phyloP scores from a whole-genome alignment of 2,113 vertebrate species.

The Smithornis capensis region DNA sequence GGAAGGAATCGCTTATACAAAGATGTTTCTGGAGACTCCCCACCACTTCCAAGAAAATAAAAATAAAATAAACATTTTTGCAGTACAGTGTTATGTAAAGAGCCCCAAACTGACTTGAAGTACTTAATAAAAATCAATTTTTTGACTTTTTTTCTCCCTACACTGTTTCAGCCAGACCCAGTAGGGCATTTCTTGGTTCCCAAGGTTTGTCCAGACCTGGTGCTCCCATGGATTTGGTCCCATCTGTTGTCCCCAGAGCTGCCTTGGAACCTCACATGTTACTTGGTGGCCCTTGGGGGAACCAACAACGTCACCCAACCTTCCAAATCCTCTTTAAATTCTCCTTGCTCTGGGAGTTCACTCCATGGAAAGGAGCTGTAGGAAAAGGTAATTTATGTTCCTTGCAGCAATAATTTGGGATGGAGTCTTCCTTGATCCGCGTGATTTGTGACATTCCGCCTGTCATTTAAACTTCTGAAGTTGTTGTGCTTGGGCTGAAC shows the following conservation, averaged over 20 bases:
- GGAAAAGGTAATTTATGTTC: background rate
- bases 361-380: background rate
- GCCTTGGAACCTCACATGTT: rapidly evolving
- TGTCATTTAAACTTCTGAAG: background rate
- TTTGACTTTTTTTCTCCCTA: background rate
- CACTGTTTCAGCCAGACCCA: too few species aligned
- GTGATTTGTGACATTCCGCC: background rate
- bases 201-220: background rate
- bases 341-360: background rate
- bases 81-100: rapidly evolving
- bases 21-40: background rate
- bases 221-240: background rate
- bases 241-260: background rate
- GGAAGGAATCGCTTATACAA: background rate
- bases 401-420: background rate
- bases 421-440: background rate
- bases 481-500: background rate
- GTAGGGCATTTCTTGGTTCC: background rate
- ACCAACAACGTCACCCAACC: background rate
- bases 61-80: background rate
- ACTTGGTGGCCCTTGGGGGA: background rate
- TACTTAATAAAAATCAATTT: background rate
- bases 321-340: background rate
- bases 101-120: background rate
- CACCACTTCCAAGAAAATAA: background rate